Evolutionary conservation across 1,140 invertebrate genomes (phyloP).

Genomic region (Copidosoma floridanum): DNA sequence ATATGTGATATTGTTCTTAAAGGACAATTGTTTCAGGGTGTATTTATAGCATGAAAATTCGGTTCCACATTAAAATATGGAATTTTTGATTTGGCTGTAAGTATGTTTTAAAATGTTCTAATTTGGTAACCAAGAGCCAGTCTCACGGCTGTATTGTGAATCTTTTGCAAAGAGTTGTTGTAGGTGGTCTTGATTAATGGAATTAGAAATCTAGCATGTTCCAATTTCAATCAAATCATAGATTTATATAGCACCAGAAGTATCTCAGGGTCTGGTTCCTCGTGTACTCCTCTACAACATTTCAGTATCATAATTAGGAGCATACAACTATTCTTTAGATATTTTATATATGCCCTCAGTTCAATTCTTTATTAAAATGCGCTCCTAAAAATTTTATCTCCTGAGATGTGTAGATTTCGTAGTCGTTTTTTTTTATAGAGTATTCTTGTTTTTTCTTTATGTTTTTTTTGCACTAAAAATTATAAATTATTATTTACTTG

Average conservation of each 20-base stretch:
- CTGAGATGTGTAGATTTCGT: not conserved
- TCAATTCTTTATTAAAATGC: not conserved
- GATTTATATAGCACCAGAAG: not conserved
- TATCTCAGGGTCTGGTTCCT: not conserved
- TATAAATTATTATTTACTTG: not conserved
- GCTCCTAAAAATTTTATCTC: not conserved
- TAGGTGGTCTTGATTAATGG: not conserved
- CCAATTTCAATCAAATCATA: conserved; percentile 4
- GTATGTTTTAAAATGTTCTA: conserved; percentile 4
- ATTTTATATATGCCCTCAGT: not conserved
- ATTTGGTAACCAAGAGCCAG: conserved; percentile 6
- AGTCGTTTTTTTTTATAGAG: not conserved
- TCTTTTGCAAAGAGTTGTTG: not conserved
- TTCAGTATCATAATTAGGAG: not conserved
- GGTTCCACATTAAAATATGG: too few relatives aligned
- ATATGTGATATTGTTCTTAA: too few relatives aligned
- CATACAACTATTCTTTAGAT: not conserved
- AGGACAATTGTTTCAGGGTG: too few relatives aligned
- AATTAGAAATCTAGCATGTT: conserved; percentile 1
- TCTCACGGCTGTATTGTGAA: not conserved
- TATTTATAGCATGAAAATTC: too few relatives aligned
- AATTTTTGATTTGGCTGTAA: too few relatives aligned
- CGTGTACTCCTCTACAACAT: not conserved
- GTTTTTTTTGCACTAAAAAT: not conserved
- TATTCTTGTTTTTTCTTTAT: not conserved